These are phyloP conservation scores for Cistogaster globosa DNA, from an alignment of 2,888 invertebrate genomes.

Conservation along the genomic window DNA sequence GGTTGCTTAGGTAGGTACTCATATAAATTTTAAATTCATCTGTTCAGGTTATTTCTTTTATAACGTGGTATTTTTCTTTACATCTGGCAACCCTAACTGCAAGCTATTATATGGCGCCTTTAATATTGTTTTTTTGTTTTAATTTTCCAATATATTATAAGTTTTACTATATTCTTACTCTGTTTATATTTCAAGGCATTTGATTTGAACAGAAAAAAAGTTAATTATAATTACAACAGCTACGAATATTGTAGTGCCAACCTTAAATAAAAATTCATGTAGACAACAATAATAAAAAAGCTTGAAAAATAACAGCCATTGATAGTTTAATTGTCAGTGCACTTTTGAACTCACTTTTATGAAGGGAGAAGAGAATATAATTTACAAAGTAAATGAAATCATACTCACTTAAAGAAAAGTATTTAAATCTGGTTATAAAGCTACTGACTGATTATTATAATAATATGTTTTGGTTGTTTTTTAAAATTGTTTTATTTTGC, in stretches of 20 bases:
- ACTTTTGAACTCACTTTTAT: constrained; percentile 67
- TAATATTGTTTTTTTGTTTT: constrained; percentile 8
- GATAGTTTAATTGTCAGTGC: constrained; percentile 68
- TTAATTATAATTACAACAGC: constrained; percentile 53
- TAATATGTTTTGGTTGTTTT: constrained; percentile 48
- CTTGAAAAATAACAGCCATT: constrained; percentile 54
- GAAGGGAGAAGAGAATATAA: not conserved
- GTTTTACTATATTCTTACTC: not conserved
- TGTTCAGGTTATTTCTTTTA: too few relatives aligned
- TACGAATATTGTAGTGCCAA: not conserved
- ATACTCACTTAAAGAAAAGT: constrained; percentile 16
- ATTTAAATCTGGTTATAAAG: constrained; percentile 62
- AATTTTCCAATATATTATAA: constrained; percentile 12
- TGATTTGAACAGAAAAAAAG: constrained; percentile 53
- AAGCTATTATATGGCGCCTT: constrained; percentile 43
- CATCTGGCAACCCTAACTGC: too few relatives aligned
- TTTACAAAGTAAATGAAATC: constrained; percentile 36
- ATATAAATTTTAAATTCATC: too few relatives aligned
- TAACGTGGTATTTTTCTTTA: too few relatives aligned
- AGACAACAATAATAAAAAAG: not conserved
- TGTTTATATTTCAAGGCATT: constrained; percentile 54
- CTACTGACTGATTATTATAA: constrained; percentile 66
- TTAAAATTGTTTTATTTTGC: not conserved
- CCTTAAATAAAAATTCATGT: not conserved
- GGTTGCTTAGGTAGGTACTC: too few relatives aligned